These are phyloP conservation scores for Cyrtodaria siliqua DNA, from an alignment of 2,888 invertebrate genomes.

Conservation along the genomic window DNA sequence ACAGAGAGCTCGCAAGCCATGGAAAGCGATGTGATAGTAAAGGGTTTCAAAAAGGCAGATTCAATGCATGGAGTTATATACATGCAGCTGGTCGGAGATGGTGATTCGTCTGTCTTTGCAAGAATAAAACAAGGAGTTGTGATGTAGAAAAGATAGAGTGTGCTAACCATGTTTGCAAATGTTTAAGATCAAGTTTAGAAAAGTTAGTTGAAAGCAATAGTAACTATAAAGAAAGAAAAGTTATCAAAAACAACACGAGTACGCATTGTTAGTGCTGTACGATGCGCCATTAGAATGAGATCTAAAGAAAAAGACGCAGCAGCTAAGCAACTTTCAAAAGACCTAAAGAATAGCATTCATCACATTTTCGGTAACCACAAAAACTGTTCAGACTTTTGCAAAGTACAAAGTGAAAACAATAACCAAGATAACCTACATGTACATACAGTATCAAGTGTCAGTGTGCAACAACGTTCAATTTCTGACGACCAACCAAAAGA, in stretches of 20 bases:
- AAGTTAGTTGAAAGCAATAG: conserved; percentile 35
- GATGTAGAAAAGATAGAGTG: conserved; percentile 42
- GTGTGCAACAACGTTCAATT: no score
- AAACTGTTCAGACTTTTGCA: conserved; percentile 49
- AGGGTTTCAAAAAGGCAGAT: conserved; percentile 58
- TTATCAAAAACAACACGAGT: conserved; percentile 33
- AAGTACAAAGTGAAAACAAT: not conserved
- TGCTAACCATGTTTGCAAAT: conserved; percentile 49
- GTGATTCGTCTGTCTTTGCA: conserved; percentile 42
- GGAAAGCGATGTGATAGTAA: conserved; percentile 49
- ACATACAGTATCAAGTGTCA: not conserved
- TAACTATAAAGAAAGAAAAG: conserved; percentile 28
- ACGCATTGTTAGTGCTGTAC: conserved; percentile 27
- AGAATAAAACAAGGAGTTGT: conserved; percentile 26
- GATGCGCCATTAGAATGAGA: conserved; percentile 48
- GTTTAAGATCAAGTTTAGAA: conserved; percentile 30
- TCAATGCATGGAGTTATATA: conserved; percentile 53
- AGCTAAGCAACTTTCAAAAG: conserved; percentile 34
- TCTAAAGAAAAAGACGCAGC: conserved; percentile 19
- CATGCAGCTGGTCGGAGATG: conserved; percentile 34
- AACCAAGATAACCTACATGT: not conserved
- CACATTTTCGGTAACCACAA: conserved; percentile 48
- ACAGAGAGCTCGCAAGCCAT: conserved; percentile 23
- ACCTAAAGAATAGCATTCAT: conserved; percentile 44
- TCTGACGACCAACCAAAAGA: no score